These are phyloP conservation scores for Cebuella pygmaea DNA, from an alignment of 2,797 vertebrate species.

Conservation along the genomic window DNA sequence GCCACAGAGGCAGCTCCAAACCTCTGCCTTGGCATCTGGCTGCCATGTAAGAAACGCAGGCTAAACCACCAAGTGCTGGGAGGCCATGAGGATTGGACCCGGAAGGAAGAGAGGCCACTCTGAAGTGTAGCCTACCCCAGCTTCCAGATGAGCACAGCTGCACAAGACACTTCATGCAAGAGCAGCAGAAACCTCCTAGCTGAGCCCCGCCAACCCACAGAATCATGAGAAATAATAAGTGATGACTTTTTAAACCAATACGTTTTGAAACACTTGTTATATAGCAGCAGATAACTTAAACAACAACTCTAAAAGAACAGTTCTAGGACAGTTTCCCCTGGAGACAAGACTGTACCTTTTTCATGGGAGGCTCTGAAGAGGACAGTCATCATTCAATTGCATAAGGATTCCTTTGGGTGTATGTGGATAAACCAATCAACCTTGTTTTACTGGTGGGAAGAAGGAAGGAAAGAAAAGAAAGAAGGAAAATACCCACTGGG, in stretches of 20 bases:
- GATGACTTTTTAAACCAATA: background rate
- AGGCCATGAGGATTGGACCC: background rate
- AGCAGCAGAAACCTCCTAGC: background rate
- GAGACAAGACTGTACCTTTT: background rate
- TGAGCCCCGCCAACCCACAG: background rate
- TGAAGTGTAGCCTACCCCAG: background rate
- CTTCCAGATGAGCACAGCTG: background rate
- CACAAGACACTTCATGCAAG: accelerated
- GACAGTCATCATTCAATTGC: background rate
- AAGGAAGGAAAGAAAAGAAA: background rate
- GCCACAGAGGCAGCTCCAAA: accelerated
- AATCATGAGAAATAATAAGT: background rate
- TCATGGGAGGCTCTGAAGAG: background rate
- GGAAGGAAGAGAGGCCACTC: background rate
- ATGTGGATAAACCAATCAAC: background rate
- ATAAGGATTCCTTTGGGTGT: background rate
- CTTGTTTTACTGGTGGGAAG: background rate
- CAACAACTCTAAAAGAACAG: background rate
- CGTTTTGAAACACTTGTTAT: background rate
- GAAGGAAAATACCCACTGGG: no score
- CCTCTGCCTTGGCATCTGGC: background rate
- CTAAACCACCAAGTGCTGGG: background rate
- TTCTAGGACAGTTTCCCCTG: background rate
- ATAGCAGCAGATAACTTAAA: background rate
- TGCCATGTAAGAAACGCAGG: background rate